These are phyloP conservation scores for Nyctibius bracteatus DNA, from an alignment of 2,113 vertebrate genomes.

Conservation along the genomic window DNA sequence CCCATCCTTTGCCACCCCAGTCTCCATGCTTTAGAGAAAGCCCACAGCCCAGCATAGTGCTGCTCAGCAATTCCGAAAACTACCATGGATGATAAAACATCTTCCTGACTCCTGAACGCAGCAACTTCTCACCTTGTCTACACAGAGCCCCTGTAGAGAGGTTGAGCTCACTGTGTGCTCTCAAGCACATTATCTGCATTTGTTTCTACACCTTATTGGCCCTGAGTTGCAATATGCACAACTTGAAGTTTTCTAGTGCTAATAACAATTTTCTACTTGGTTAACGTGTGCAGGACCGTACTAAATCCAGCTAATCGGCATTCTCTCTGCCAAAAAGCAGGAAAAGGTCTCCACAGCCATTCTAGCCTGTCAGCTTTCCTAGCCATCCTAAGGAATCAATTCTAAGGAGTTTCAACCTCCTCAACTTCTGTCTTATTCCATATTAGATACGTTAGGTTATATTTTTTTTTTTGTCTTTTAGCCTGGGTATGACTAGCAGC, in stretches of 20 bases:
- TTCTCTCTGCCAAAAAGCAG: neutral
- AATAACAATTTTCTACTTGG: neutral
- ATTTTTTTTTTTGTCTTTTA: neutral
- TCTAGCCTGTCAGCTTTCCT: neutral
- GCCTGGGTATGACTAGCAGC: neutral
- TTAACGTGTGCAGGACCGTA: neutral
- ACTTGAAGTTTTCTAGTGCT: neutral
- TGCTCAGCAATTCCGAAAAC: neutral
- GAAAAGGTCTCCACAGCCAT: neutral
- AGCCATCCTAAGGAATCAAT: neutral
- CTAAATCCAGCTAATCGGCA: neutral
- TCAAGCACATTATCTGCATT: neutral
- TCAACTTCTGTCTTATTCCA: neutral
- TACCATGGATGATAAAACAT: neutral
- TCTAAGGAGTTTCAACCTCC: neutral
- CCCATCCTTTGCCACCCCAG: neutral
- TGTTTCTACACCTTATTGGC: neutral
- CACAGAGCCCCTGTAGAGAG: neutral
- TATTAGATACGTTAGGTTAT: neutral
- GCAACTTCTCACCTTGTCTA: neutral
- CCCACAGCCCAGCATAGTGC: rapidly evolving
- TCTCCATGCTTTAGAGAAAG: neutral
- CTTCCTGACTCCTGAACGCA: neutral
- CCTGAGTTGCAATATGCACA: neutral
- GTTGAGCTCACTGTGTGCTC: neutral